Conservation (phyloP, 2,113 vertebrate species). For the Ictalurus punctatus region DNA sequence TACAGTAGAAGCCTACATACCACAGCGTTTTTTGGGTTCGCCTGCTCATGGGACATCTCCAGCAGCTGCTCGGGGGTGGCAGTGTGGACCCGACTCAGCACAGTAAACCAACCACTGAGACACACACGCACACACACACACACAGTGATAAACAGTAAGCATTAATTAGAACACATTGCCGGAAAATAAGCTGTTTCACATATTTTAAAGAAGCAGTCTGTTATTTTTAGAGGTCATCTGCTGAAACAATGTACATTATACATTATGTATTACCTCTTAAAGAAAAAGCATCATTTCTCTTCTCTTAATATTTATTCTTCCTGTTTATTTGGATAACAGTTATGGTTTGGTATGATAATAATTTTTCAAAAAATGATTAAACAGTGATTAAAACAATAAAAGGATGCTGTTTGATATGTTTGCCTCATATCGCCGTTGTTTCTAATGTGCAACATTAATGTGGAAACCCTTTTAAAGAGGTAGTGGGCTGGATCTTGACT, state of each 20-base stretch:
- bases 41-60: conserved; percentile 92
- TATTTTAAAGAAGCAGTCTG: not conserved
- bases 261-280: not conserved
- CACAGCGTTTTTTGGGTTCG: conserved; percentile 93
- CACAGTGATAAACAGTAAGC: not conserved
- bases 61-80: conserved; percentile 85
- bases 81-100: conserved; percentile 84
- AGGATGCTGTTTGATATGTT: too few relatives aligned
- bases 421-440: not conserved
- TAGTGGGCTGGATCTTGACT: conserved; percentile 19
- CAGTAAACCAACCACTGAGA: conserved; percentile 86
- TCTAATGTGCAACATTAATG: not conserved
- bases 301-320: not conserved
- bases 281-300: not conserved
- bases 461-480: not conserved
- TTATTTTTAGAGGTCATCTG: not conserved
- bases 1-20: conserved; percentile 68
- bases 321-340: not conserved
- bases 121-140: conserved; percentile 10
- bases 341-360: not conserved
- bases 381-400: not conserved
- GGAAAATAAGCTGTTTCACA: not conserved
- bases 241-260: not conserved
- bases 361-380: not conserved
- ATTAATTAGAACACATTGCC: not conserved